Base-by-base conservation (phyloP, 2,888 invertebrate species). In the Dryomyza anilis region DNA sequence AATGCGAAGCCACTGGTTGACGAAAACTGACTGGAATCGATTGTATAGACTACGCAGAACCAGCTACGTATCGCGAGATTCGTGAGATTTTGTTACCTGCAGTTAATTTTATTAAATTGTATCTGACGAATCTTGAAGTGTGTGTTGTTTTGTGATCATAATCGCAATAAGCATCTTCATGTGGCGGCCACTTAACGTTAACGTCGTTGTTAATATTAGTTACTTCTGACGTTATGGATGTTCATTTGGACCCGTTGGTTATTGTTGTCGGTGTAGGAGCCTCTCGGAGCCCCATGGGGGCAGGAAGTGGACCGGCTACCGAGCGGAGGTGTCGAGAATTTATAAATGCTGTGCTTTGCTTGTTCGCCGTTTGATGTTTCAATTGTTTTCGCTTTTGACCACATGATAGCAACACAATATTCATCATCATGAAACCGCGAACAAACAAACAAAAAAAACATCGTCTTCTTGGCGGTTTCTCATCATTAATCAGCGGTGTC, bases 71-170 rank as follows among this genome's bases (percentile, higher is more conserved):
- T 29, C 23, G 23, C 23, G 21, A 48, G 23, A 23, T n/a, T 33
- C 58, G 62, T 14, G 21, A 43, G 21, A 27, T 46, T 33, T 63
- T 53, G 69, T 69, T 69, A 66, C 67, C 68, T 66, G 67, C 62
- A 68, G 67, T 70, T 70, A 70, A 70, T 68, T 71, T 68, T 60
- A 56, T 63, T n/a, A 63, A 56, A 56, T 56, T 43, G 36, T 53
- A 25, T 50, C 19, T 43, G 43, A 10, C 30, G 33, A 33, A 53
- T 53, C 33, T 33, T 19, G 21, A 53, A 53, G 30, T 53, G 33
- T 53, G n/a, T 33, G 25, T 12, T 16, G 21, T 53, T 21, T 29
- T 25, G n/a, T 52, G n/a, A n/a, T n/a, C n/a, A n/a, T 48, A 48
- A 48, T 48, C 55, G 36, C 55, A 36, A n/a, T 19, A 19, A 55